Conservation (phyloP, 35 echinoderm and acorn worm species). For the Heliocidaris tuberculata region DNA sequence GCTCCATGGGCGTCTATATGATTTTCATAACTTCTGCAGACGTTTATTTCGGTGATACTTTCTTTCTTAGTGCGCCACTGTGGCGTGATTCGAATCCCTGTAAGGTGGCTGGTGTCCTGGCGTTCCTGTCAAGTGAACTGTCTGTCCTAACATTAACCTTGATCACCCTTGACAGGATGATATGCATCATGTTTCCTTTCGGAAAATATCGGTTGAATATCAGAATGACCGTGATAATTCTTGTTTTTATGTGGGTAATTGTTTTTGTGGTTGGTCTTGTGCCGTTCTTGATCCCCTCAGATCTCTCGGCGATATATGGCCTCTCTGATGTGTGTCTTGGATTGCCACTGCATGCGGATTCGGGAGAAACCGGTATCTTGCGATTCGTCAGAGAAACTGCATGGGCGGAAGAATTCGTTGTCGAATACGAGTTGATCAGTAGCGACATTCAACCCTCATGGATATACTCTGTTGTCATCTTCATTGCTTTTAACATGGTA, state of each 20-base stretch:
- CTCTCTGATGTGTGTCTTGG: conserved; percentile 74
- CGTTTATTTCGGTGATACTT: conserved; percentile 53
- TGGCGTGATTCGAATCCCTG: conserved; percentile 72
- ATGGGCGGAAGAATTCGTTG: background rate
- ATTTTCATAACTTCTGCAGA: conserved; percentile 71
- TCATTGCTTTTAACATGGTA: conserved; percentile 60
- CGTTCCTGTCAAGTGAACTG: conserved; percentile 65
- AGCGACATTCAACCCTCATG: background rate
- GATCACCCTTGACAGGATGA: conserved; percentile 79
- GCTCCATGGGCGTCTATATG: conserved; percentile 85
- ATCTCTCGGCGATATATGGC: conserved; percentile 45
- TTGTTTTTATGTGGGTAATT: conserved; percentile 55
- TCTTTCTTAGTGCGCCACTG: conserved; percentile 52
- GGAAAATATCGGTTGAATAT: conserved; percentile 53
- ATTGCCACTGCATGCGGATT: conserved; percentile 51
- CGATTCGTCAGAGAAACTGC: background rate
- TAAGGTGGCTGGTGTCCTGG: conserved; percentile 65
- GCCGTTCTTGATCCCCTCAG: conserved; percentile 42
- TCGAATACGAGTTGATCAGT: background rate
- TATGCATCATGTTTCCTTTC: conserved; percentile 87
- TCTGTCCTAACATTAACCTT: conserved; percentile 74
- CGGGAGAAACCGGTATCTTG: background rate
- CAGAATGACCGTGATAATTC: conserved; percentile 25
- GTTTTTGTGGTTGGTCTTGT: conserved; percentile 32
- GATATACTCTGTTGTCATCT: conserved; percentile 63